Evolutionary conservation across 2,113 vertebrate genomes (phyloP), one percentile per base, ranked within the genome.

Genomic region (Barbus barbus): DNA sequence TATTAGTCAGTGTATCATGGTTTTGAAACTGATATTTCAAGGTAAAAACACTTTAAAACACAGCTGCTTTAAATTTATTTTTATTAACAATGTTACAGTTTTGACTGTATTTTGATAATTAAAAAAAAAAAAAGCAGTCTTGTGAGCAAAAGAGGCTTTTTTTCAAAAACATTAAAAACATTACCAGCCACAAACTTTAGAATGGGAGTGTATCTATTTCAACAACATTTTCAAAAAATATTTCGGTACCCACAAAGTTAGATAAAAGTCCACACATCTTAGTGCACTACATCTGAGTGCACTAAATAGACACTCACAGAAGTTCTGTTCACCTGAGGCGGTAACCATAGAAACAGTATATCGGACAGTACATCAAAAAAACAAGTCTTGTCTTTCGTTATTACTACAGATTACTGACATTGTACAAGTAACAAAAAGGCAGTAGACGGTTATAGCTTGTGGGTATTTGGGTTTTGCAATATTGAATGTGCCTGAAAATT

Each of bases 301-400:
- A 71, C 33, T 71, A 71, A 71, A 71, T 36, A 38, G 67, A 71
- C 18, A 38, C 61, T 65, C 6, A 1, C 6, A 33, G 28, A 65
- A 33, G 4, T 71, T 38, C 20, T 71, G 36, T 74, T 33, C 28
- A 5, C 28, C 48, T 12, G 18, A 51, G 16, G 46, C 8, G 1
- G 46, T 53, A 53, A 53, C 73, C 73, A 76, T 51, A 76, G 73
- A 24, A 76, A 74, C 72, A 48, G 44, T 26, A 28, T 14, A 74
- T 71, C 9, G 20, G 20, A 22, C 28, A 4, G 33, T 38, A 71
- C 11, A 71, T 5, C 31, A 71, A 22, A 33, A 71, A 69, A 38
- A 69, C 31, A 67, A 67, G 61, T 65, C 28, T 14, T 4, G 61
- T 18, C 61, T 71, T 48, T 48, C 4, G 3, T 48, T 16, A 48